Conservation (phyloP, 2,797 vertebrate species). For the Garrulus glandarius region DNA sequence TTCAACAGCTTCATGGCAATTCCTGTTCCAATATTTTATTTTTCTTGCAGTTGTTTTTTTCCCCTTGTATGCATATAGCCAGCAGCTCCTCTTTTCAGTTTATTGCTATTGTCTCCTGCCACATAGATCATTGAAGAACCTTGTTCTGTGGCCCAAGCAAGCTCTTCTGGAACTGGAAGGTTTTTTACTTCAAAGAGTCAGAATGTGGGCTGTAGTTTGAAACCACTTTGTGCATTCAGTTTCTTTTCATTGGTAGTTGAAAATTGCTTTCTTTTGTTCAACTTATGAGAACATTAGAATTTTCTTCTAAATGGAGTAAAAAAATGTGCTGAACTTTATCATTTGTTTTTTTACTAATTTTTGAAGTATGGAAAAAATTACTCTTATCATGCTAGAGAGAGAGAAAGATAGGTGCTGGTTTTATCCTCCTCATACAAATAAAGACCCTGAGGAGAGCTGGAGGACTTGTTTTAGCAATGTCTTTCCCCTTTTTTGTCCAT, state of each 20-base stretch:
- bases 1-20: background rate
- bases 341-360: background rate
- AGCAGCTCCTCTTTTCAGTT: background rate
- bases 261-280: background rate
- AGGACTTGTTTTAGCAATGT: background rate
- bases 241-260: background rate
- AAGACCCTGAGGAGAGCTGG: background rate
- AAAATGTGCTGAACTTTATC: background rate
- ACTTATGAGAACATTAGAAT: background rate
- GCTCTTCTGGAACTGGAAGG: background rate
- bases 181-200: background rate
- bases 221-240: background rate
- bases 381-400: background rate
- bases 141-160: background rate
- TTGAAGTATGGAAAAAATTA: background rate
- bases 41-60: background rate
- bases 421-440: background rate
- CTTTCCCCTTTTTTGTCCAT: background rate
- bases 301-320: background rate
- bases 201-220: background rate
- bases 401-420: background rate
- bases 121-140: background rate
- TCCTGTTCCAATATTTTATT: background rate
- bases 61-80: background rate
- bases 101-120: background rate